These are phyloP conservation scores for Hipparchia sbordonii DNA, from an alignment of 2,888 invertebrate species.

Conservation along the genomic window DNA sequence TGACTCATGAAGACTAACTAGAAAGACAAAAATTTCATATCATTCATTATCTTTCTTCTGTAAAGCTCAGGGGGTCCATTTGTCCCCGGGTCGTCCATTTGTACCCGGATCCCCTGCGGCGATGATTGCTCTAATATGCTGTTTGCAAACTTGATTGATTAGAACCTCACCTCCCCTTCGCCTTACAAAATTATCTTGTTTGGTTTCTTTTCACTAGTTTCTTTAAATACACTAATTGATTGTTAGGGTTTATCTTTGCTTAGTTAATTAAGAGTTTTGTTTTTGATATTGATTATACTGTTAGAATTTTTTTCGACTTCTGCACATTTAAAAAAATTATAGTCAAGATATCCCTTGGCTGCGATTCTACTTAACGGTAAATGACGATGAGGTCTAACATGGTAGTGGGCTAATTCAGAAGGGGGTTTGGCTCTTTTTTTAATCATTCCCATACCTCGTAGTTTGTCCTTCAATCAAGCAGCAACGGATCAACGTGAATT, in stretches of 20 bases:
- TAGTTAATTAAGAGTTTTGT: neutral
- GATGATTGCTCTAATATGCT: slow-evolving; percentile 38
- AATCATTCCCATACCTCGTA: too few relatives aligned
- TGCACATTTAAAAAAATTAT: neutral
- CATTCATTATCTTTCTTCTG: slow-evolving; percentile 37
- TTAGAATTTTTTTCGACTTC: neutral
- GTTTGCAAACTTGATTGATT: slow-evolving; percentile 45
- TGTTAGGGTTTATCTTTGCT: neutral
- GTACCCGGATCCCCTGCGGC: slow-evolving; percentile 42
- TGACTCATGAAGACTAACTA: too few relatives aligned
- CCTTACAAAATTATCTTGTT: slow-evolving; percentile 21
- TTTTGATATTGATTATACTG: neutral
- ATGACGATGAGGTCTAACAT: too few relatives aligned
- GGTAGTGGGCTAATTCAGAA: too few relatives aligned
- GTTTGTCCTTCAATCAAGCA: too few relatives aligned
- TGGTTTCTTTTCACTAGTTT: slow-evolving; percentile 20
- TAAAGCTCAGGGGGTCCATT: slow-evolving; percentile 37
- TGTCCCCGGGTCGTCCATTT: slow-evolving; percentile 35
- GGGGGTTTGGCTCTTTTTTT: too few relatives aligned
- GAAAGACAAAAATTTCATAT: slow-evolving; percentile 35
- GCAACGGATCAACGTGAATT: too few relatives aligned
- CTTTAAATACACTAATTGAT: slow-evolving; percentile 2
- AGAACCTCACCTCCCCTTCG: slow-evolving; percentile 19
- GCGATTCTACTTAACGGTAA: too few relatives aligned
- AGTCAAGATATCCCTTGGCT: too few relatives aligned